These are phyloP conservation scores for Lerema accius DNA, from an alignment of 1,140 invertebrate genomes.

Conservation along the genomic window DNA sequence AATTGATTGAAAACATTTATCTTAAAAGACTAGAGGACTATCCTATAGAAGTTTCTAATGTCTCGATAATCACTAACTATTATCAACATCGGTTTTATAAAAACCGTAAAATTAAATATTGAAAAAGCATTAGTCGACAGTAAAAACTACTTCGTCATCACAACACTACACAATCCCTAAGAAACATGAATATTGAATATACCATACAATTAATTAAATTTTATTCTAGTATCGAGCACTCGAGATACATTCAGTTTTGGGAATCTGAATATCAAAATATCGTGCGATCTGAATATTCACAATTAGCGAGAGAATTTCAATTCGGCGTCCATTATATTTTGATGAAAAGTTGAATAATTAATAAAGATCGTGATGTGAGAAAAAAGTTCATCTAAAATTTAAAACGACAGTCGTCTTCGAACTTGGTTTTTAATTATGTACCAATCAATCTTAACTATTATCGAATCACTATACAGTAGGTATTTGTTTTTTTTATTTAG, in stretches of 20 bases:
- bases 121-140: too few species aligned
- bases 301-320: conserved; percentile 25
- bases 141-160: too few species aligned
- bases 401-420: neutral
- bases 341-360: conserved; percentile 30
- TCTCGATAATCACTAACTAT: too few species aligned
- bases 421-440: neutral
- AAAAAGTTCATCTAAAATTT: conserved; percentile 16
- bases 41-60: too few species aligned
- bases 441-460: too few species aligned
- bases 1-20: too few species aligned
- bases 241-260: conserved; percentile 23
- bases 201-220: conserved; percentile 24
- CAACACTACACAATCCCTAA: neutral
- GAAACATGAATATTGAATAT: conserved; percentile 29
- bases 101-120: too few species aligned
- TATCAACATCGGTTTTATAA: too few species aligned
- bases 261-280: conserved; percentile 27
- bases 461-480: too few species aligned
- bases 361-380: conserved; percentile 5
- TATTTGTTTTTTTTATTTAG: too few species aligned
- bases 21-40: too few species aligned
- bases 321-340: conserved; percentile 16
- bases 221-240: conserved; percentile 22
- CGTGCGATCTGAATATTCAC: conserved; percentile 25